These are phyloP conservation scores for Macrosoma leucophasiata DNA, from an alignment of 2,888 invertebrate genomes.

Conservation along the genomic window DNA sequence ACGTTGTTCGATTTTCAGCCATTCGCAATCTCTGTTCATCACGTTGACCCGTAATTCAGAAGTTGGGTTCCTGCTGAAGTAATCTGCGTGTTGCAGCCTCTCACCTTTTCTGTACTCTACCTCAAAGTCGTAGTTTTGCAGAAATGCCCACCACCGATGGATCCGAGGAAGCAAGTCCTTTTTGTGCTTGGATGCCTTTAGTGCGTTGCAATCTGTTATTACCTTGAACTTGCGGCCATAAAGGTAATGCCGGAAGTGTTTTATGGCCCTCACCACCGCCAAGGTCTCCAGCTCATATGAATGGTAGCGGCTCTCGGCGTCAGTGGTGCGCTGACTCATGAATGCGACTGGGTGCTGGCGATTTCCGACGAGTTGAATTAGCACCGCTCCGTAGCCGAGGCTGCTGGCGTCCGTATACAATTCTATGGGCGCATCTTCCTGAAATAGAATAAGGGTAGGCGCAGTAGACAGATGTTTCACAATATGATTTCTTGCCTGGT, in stretches of 20 bases:
- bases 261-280: conserved; percentile 24
- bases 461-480: conserved; percentile 6
- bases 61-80: conserved; percentile 19
- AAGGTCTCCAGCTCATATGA: conserved; percentile 23
- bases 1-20: conserved; percentile 5
- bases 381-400: conserved; percentile 20
- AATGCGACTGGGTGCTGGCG: conserved; percentile 16
- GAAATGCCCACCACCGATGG: conserved; percentile 31
- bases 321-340: conserved; percentile 18
- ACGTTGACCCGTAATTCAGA: conserved; percentile 20
- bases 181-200: conserved; percentile 30
- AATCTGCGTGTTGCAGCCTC: conserved; percentile 15
- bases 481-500: conserved; percentile 2
- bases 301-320: conserved; percentile 22
- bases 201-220: conserved; percentile 27
- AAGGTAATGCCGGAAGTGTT: conserved; percentile 29
- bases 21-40: not conserved
- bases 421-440: conserved; percentile 7
- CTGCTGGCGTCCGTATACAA: conserved; percentile 25
- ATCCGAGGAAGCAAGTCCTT: conserved; percentile 29
- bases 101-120: conserved; percentile 19
- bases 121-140: conserved; percentile 27
- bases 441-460: conserved; percentile 8
- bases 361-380: conserved; percentile 10
- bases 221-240: conserved; percentile 21